Percentiles rank a stretch among this genome's conserved stretches.
These are phyloP conservation scores for Mus pahari DNA, from an alignment of 2,113 vertebrate genomes.

Conservation along the genomic window DNA sequence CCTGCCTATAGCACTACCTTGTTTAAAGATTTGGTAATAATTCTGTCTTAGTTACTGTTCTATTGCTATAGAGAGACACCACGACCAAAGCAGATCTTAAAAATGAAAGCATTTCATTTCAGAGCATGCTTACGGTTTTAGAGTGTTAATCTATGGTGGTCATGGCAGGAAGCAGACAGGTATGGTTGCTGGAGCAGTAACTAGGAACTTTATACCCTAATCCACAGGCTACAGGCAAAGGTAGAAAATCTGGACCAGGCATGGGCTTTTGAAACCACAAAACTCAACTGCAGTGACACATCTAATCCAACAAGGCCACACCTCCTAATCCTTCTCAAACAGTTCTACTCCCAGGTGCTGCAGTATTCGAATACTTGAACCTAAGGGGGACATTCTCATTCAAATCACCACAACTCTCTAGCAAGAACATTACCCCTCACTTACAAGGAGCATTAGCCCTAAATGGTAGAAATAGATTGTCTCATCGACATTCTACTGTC, in stretches of 20 bases:
- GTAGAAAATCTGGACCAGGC: neutral
- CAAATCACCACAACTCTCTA: neutral
- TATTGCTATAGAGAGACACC: neutral
- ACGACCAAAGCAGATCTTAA: neutral
- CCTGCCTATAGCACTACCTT: neutral
- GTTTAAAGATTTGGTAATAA: slow-evolving; percentile 9
- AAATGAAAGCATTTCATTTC: neutral
- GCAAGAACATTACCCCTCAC: neutral
- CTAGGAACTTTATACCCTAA: neutral
- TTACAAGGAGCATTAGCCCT: neutral
- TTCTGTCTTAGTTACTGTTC: neutral
- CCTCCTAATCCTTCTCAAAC: neutral
- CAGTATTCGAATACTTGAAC: too few relatives aligned
- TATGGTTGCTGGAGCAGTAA: neutral
- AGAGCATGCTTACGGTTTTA: neutral
- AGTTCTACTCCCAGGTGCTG: neutral
- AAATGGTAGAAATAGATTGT: neutral
- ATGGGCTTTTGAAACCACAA: neutral
- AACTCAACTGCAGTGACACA: neutral
- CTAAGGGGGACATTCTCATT: neutral
- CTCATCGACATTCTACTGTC: neutral
- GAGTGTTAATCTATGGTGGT: neutral
- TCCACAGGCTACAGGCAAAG: neutral
- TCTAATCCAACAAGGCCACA: neutral
- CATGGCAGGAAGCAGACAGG: neutral